Evolutionary conservation across 2,113 vertebrate species (phyloP), one percentile per base, ranked within the genome.

Genomic region (Micronycteris hirsuta): DNA sequence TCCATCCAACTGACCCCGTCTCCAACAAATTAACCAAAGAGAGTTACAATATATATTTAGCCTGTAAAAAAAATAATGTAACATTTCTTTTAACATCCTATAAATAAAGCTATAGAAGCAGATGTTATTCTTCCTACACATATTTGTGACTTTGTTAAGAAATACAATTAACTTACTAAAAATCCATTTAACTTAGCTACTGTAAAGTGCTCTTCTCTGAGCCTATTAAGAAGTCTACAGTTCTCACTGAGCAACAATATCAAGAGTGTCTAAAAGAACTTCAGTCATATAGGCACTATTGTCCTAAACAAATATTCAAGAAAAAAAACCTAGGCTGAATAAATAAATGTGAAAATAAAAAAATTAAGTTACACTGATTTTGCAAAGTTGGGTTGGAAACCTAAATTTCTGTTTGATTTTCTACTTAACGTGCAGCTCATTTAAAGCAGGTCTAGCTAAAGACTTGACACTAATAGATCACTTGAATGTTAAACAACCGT

Each of bases 401-500:
- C 81, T 78, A 78, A 58, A 45, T 86, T 89, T 85, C 73, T 70
- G 28, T 81, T 95, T 78, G 82, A 63, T 87, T 90, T 95, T 90
- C 89, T 87, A n/a, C 24, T 92, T 86, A 71, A 95, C 3, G 1
- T 33, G 45, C 22, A 88, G 71, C 65, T 88, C 82, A 84, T 74
- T 93, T 94, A 68, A 84, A 88, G 68, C 4, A 84, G 38, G 20
- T 71, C 83, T 63, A 31, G 52, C 52, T 31, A 17, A 78, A 93
- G 86, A 84, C 86, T 80, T 61, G 82, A 83, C 68, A 67, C 71
- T 74, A 94, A 95, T 74, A 92, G 85, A 91, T 93, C 77, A 80
- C 56, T 52, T 91, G 81, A 84, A 91, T 84, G 90, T 68, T 91
- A 96, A 95, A 95, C 84, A 76, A 87, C 38, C 1, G 41, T 49